phyloP scores from a whole-genome alignment of 1,140 invertebrate genomes.

The Tribolium castaneum region DNA sequence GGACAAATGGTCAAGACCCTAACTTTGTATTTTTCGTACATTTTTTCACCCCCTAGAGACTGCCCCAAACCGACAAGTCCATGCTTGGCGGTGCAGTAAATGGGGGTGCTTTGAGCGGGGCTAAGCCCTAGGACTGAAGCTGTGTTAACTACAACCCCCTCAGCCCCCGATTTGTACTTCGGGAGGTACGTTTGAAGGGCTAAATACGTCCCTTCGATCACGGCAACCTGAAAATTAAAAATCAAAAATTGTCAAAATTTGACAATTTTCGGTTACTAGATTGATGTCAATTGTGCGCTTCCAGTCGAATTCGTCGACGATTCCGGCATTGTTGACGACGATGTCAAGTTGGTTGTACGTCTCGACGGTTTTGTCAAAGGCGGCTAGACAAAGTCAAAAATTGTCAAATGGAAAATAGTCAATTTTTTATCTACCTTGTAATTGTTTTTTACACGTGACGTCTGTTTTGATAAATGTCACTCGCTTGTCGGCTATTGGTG shows the following conservation, averaged over 20 bases:
- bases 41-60: neutral
- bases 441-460: slow-evolving; percentile 75
- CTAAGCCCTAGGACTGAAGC: neutral
- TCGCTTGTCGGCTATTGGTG: slow-evolving; percentile 30
- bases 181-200: neutral
- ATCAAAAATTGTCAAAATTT: neutral
- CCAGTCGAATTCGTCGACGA: slow-evolving; percentile 38
- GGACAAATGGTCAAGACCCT: slow-evolving; percentile 41
- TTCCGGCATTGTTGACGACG: slow-evolving; percentile 61
- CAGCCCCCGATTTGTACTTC: neutral
- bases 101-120: neutral
- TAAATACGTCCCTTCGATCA: neutral
- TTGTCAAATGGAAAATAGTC: neutral
- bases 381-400: slow-evolving; percentile 28
- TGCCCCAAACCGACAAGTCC: neutral
- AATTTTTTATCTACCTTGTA: slow-evolving; percentile 73
- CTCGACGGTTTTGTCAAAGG: slow-evolving; percentile 44
- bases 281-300: slow-evolving; percentile 55
- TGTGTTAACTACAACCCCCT: neutral
- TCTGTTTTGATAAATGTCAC: slow-evolving; percentile 74
- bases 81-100: slow-evolving; percentile 15
- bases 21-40: neutral
- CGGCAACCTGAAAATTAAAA: neutral
- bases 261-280: slow-evolving; percentile 50
- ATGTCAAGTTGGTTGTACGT: slow-evolving; percentile 61